A percentile compares a stretch with the other conserved stretches of the same genome.
Evolutionary conservation across 2,888 invertebrate species (phyloP).

Genomic region (Hypselothyrea guttata): DNA sequence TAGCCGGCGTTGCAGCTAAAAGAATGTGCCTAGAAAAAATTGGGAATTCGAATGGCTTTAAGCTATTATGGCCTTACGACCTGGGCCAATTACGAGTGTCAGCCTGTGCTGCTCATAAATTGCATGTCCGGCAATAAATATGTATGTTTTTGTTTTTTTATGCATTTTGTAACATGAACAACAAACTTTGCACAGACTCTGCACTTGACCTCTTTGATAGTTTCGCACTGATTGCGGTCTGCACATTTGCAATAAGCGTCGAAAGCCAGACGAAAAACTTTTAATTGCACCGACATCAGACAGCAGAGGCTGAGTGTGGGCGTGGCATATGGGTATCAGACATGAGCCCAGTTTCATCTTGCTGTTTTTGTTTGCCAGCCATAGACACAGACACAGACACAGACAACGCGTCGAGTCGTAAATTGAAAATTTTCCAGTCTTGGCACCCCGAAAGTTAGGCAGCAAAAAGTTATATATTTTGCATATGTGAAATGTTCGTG

Average conservation of each 20-base stretch:
- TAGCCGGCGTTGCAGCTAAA: slow-evolving; percentile 26
- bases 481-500: slow-evolving; percentile 24
- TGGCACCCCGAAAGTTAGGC: slow-evolving; percentile 38
- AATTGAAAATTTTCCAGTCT: slow-evolving; percentile 60
- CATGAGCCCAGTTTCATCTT: slow-evolving; percentile 26
- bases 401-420: slow-evolving; percentile 31
- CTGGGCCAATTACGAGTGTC: slow-evolving; percentile 52
- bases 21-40: slow-evolving; percentile 4
- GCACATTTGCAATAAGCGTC: slow-evolving; percentile 68
- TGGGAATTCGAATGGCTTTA: slow-evolving; percentile 12
- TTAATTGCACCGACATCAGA: slow-evolving; percentile 59
- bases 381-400: too few species aligned
- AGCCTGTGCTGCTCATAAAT: slow-evolving; percentile 38
- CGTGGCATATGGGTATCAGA: slow-evolving; percentile 14
- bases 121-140: slow-evolving; percentile 37
- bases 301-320: slow-evolving; percentile 9
- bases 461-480: slow-evolving; percentile 49
- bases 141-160: slow-evolving; percentile 10
- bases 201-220: slow-evolving; percentile 63
- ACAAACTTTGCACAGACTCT: slow-evolving; percentile 27
- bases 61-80: slow-evolving; percentile 29
- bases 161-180: slow-evolving; percentile 3
- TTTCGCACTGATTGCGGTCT: slow-evolving; percentile 56
- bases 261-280: slow-evolving; percentile 58
- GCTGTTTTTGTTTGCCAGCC: slow-evolving; percentile 31